Evolutionary conservation across 1,140 invertebrate genomes (phyloP), one percentile per base, ranked within the genome.

Genomic region (Ceratina japonica): DNA sequence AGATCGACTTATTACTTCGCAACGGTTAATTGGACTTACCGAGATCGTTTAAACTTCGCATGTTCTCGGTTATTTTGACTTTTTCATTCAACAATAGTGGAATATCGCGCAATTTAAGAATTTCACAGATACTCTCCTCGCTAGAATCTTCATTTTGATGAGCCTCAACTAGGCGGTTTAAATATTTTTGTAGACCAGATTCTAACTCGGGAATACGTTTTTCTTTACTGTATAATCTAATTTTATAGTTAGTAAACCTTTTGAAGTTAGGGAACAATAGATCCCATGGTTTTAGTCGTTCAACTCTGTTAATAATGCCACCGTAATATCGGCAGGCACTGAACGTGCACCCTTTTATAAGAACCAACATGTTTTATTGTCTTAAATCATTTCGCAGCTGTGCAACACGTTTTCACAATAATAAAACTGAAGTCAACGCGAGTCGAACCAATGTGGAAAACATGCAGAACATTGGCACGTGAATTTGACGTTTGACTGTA

Each of bases 31-130:
- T 51, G 27, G 20, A 81, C 62, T 84, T 86, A 92, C 94, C 88
- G 52, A 95, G 85, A 49, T 94, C 93, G 72, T 91, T 79, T 70
- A 94, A 87, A 88, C 80, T 92, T 22, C 86, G 78, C 1, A 94
- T 86, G 86, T 92, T 92, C 58, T 93, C 87, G 4, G 91, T 16
- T 31, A 94, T 76, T 2, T 84, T 76, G 12, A 87, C 63, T 27
- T 92, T 89, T 75, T 93, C 69, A n/a, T 90, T 66, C 22, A 94
- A 74, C 51, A 94, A 82, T 75, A 54, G 58, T 8, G 89, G 71
- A 24, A 93, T 70, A 12, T 89, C 85, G 65, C 83, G 37, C 65
- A 91, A 59, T 73, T 93, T 72, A 22, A 90, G 49, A 62, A 89
- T 73, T 51, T 86, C 49, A 2, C 52, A 12, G 22, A 87, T 59